phyloP scores from a whole-genome alignment of 2,797 vertebrate species.

The Bryconaethiops microstoma region DNA sequence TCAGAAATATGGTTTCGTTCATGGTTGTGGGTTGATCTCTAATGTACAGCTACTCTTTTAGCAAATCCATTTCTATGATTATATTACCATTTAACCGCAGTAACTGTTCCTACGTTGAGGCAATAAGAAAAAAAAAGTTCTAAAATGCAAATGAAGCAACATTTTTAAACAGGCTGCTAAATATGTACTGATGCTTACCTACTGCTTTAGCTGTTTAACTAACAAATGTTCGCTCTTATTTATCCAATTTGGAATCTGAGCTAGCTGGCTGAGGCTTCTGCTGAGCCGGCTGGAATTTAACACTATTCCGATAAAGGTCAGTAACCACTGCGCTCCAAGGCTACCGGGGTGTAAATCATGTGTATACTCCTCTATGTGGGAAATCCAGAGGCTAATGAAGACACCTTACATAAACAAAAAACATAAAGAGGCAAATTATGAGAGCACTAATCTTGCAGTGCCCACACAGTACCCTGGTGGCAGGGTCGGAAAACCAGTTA shows the following conservation, averaged over 20 bases:
- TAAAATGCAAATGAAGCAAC: neutral
- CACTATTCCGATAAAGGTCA: neutral
- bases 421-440: neutral
- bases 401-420: neutral
- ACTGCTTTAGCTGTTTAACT: neutral
- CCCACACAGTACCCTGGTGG: neutral
- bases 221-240: slow-evolving; percentile 1
- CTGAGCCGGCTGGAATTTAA: slow-evolving; percentile 1
- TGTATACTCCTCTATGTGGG: neutral
- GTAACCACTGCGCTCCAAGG: neutral
- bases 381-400: neutral
- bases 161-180: neutral
- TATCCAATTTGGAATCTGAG: neutral
- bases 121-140: neutral
- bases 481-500: neutral
- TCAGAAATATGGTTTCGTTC: neutral
- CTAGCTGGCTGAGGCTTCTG: neutral
- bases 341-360: slow-evolving; percentile 17
- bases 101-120: neutral
- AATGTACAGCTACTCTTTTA: neutral
- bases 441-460: neutral
- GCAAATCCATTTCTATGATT: neutral
- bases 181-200: neutral
- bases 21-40: neutral
- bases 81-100: neutral